Evolutionary conservation across 2,888 invertebrate species (phyloP).

Genomic region (Orthosia cruda): DNA sequence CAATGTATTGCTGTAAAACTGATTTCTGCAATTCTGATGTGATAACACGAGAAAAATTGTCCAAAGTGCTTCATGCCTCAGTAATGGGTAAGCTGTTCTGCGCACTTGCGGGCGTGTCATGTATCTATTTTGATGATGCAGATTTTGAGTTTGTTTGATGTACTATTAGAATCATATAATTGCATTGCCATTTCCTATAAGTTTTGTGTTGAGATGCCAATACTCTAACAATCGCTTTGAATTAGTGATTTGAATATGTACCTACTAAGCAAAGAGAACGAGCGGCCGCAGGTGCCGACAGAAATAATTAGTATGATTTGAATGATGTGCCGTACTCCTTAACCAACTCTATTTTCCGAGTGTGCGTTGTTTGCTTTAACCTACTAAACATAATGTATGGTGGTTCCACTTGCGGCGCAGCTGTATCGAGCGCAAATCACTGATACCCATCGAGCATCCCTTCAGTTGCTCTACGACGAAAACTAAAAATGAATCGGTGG

Average conservation of each 20-base stretch:
- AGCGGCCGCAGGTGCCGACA: conserved; percentile 72
- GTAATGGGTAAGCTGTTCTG: conserved; percentile 85
- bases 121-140: conserved; percentile 82
- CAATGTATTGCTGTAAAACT: conserved; percentile 87
- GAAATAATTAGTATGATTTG: conserved; percentile 84
- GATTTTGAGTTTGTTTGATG: conserved; percentile 90
- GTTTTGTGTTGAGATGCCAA: conserved; percentile 91
- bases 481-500: conserved; percentile 94
- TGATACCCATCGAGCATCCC: conserved; percentile 95
- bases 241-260: conserved; percentile 89
- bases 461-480: conserved; percentile 95
- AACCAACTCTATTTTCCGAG: conserved; percentile 89
- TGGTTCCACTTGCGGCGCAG: conserved; percentile 92
- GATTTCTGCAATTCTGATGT: conserved; percentile 89
- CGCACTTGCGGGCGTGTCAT: conserved; percentile 84
- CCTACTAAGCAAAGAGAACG: conserved; percentile 85
- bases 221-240: conserved; percentile 90
- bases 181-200: conserved; percentile 87
- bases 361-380: conserved; percentile 92
- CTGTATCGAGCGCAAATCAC: conserved; percentile 95
- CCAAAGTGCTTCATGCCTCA: conserved; percentile 80
- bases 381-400: conserved; percentile 92
- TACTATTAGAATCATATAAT: conserved; percentile 87
- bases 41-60: conserved; percentile 81
- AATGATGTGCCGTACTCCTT: conserved; percentile 88